Evolutionary conservation across 2,797 vertebrate genomes (phyloP).

Genomic region (Gastrophryne carolinensis): DNA sequence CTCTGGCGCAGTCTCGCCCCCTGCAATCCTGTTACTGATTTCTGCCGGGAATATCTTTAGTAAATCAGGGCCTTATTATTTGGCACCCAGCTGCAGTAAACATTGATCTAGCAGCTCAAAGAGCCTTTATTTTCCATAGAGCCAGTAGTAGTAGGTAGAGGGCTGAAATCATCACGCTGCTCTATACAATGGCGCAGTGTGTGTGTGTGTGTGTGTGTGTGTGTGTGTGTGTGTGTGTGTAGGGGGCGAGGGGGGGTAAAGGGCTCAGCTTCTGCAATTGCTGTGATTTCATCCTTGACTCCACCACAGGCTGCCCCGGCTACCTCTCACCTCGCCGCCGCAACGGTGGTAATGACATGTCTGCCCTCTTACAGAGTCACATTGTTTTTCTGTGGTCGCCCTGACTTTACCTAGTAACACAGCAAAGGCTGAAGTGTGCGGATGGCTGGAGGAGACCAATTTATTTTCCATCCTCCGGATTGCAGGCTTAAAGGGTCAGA

Average conservation of each 20-base stretch:
- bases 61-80: too few relatives aligned
- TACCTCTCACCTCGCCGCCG: not conserved
- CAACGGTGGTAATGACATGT: not conserved
- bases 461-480: too few relatives aligned
- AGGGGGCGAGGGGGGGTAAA: not conserved
- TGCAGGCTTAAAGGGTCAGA: too few relatives aligned
- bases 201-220: too few relatives aligned
- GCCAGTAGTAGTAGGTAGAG: not conserved
- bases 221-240: too few relatives aligned
- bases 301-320: not conserved
- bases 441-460: not conserved
- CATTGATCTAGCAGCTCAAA: too few relatives aligned
- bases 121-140: not conserved
- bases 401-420: not conserved
- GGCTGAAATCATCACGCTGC: not conserved
- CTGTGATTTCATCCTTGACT: not conserved
- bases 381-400: not conserved
- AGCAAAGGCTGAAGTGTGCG: not conserved
- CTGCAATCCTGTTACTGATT: too few relatives aligned
- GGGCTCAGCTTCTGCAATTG: not conserved
- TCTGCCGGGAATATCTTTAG: too few relatives aligned
- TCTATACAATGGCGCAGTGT: constrained; percentile 28
- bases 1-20: too few relatives aligned
- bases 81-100: too few relatives aligned
- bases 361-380: not conserved